A percentile compares a stretch with the other conserved stretches of the same genome.
Evolutionary conservation across 2,113 vertebrate genomes (phyloP).

Genomic region (Laterallus jamaicensis): DNA sequence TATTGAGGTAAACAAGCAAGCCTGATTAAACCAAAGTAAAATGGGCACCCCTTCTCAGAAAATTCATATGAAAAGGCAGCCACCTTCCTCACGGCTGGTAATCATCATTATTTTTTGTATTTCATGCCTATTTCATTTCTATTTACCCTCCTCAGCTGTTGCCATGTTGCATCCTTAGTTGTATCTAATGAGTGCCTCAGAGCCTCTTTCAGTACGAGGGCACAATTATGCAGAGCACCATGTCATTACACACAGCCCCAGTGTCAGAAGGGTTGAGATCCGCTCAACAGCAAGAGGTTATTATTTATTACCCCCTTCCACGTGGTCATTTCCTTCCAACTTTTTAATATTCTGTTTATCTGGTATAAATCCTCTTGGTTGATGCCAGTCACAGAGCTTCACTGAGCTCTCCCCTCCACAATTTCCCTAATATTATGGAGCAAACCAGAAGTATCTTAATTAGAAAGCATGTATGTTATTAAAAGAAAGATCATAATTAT

Average conservation of each 20-base stretch:
- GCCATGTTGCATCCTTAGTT: neutral
- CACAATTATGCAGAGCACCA: neutral
- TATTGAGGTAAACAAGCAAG: neutral
- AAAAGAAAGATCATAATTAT: neutral
- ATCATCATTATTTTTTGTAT: neutral
- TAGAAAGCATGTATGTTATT: neutral
- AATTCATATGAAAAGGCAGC: neutral
- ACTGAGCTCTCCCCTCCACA: neutral
- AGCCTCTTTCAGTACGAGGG: too few relatives aligned
- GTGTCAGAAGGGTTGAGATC: neutral
- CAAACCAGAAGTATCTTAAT: neutral
- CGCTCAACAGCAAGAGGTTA: neutral
- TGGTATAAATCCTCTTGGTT: neutral
- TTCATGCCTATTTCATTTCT: neutral
- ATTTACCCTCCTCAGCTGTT: neutral
- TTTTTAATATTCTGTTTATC: neutral
- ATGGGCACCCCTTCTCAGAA: neutral
- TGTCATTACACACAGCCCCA: neutral
- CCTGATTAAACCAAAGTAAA: neutral
- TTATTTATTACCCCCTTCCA: neutral
- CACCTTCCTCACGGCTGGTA: neutral
- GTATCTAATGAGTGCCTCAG: neutral
- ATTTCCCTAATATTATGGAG: neutral
- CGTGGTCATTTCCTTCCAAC: neutral
- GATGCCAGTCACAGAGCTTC: neutral